Percentiles rank a stretch among this genome's conserved stretches.
These are phyloP conservation scores for Bursaphelenchus mucronatus DNA, from an alignment of 1,140 invertebrate species.

Conservation along the genomic window DNA sequence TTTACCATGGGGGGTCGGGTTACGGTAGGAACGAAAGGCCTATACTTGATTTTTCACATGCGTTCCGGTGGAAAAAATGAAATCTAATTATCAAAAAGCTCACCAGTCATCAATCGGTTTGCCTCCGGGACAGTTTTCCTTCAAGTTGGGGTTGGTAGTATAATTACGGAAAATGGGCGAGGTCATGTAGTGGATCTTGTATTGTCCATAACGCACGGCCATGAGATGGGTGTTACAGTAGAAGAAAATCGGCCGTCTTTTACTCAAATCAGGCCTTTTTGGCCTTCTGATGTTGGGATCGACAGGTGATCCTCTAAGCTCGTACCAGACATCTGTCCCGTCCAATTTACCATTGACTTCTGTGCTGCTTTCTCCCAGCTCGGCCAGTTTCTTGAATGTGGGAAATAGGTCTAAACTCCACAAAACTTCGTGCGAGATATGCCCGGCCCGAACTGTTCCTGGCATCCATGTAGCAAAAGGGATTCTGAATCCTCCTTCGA, in stretches of 20 bases:
- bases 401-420: constrained; percentile 46
- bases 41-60: too few species aligned
- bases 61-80: too few species aligned
- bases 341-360: constrained; percentile 20
- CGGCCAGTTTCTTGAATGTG: constrained; percentile 47
- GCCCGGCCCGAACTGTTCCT: constrained; percentile 48
- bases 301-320: constrained; percentile 33
- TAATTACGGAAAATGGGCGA: constrained; percentile 58
- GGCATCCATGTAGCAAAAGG: constrained; percentile 60
- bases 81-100: neutral
- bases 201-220: constrained; percentile 56
- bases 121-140: constrained; percentile 54
- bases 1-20: too few species aligned
- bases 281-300: constrained; percentile 17
- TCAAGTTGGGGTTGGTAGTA: constrained; percentile 47
- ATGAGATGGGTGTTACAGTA: constrained; percentile 58
- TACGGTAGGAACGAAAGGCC: too few species aligned
- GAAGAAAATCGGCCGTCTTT: constrained; percentile 55
- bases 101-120: constrained; percentile 53
- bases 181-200: constrained; percentile 59
- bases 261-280: constrained; percentile 22
- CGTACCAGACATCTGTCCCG: constrained; percentile 44
- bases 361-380: constrained; percentile 9
- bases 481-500: constrained; percentile 58
- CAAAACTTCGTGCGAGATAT: constrained; percentile 54